These are phyloP conservation scores for Streblospio benedicti DNA, from an alignment of 1,140 invertebrate genomes.

Conservation along the genomic window DNA sequence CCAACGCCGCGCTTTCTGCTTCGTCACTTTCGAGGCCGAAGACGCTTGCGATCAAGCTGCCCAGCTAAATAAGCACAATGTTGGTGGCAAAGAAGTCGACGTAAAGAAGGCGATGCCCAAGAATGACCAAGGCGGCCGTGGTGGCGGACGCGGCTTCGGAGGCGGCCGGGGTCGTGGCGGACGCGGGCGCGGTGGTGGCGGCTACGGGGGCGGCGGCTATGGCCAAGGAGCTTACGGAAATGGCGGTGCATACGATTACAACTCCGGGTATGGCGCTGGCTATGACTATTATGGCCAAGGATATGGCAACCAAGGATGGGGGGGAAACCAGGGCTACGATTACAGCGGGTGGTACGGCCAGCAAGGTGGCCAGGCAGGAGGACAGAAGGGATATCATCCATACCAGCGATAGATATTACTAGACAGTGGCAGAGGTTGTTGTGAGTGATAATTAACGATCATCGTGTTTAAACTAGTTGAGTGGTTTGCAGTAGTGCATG, in stretches of 20 bases:
- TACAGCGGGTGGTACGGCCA: slow-evolving; percentile 13
- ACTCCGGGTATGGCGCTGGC: background rate
- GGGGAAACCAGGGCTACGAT: background rate
- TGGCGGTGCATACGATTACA: too few species aligned
- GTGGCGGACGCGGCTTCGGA: background rate
- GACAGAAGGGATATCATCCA: too few species aligned
- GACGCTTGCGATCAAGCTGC: background rate
- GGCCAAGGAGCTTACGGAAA: background rate
- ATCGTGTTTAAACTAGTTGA: too few species aligned
- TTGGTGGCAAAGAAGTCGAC: slow-evolving; percentile 12
- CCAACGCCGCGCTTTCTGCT: background rate
- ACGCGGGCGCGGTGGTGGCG: background rate
- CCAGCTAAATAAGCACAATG: slow-evolving; percentile 5
- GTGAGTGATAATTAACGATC: too few species aligned
- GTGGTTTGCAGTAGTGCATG: too few species aligned
- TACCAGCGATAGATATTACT: too few species aligned
- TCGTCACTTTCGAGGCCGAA: background rate
- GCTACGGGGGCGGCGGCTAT: background rate
- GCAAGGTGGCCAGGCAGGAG: too few species aligned
- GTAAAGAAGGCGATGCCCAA: background rate
- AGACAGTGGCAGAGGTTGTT: too few species aligned
- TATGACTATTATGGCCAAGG: background rate
- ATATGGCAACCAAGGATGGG: background rate
- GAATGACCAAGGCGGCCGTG: background rate
- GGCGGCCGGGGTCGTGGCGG: background rate